Evolutionary conservation across 2,888 invertebrate species (phyloP).

Genomic region (Theodoxus fluviatilis): DNA sequence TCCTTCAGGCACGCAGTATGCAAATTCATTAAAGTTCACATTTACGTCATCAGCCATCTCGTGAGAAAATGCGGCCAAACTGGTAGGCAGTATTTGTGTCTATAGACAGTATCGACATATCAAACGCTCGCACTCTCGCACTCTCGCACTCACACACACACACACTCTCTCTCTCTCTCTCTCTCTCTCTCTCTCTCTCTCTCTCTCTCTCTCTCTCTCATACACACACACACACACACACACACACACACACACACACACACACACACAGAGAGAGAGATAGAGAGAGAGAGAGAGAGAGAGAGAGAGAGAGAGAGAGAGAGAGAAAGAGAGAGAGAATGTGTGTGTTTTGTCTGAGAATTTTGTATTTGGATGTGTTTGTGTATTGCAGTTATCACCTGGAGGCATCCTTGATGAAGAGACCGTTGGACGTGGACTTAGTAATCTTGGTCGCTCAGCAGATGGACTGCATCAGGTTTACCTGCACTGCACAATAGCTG

Average conservation of each 20-base stretch:
- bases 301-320: not conserved
- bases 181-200: not conserved
- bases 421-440: slow-evolving; percentile 56
- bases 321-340: slow-evolving; percentile 3
- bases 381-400: slow-evolving; percentile 46
- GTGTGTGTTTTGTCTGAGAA: not conserved
- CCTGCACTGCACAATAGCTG: slow-evolving; percentile 59
- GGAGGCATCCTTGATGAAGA: slow-evolving; percentile 62
- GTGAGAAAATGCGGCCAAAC: too few relatives aligned
- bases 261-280: not conserved
- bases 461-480: slow-evolving; percentile 61
- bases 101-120: too few relatives aligned
- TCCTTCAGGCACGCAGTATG: too few relatives aligned
- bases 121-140: not conserved
- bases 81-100: too few relatives aligned
- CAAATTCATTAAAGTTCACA: too few relatives aligned
- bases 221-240: slow-evolving; percentile 9
- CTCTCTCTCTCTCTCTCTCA: not conserved
- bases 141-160: not conserved
- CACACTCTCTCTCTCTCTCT: not conserved
- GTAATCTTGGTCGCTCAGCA: slow-evolving; percentile 60
- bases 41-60: too few relatives aligned
- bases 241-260: slow-evolving; percentile 13
- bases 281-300: slow-evolving; percentile 12
- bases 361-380: not conserved